Conservation (phyloP, 1,140 invertebrate species). For the Ditylenchus dipsaci region DNA sequence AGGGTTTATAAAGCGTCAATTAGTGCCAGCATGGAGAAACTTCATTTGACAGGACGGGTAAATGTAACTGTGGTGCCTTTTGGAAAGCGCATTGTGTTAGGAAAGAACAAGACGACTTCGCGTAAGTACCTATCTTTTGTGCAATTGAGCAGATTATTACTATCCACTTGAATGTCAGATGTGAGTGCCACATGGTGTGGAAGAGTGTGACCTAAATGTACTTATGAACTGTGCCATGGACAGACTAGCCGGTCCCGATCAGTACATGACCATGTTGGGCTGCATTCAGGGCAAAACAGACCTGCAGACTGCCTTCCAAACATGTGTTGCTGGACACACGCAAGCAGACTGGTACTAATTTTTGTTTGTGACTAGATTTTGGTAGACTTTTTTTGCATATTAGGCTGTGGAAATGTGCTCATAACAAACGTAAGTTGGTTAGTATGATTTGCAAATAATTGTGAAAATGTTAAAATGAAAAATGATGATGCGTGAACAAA, state of each 20-base stretch:
- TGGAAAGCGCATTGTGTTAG: conserved; percentile 51
- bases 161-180: conserved; percentile 29
- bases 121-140: conserved; percentile 26
- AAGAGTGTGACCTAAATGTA: conserved; percentile 54
- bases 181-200: conserved; percentile 50
- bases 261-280: conserved; percentile 46
- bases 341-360: conserved; percentile 29
- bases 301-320: conserved; percentile 32
- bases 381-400: neutral
- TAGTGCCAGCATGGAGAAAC: conserved; percentile 45
- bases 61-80: conserved; percentile 53
- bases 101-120: conserved; percentile 41
- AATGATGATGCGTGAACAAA: too few species aligned
- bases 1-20: conserved; percentile 48
- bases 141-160: conserved; percentile 8
- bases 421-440: conserved; percentile 1
- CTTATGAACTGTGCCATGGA: conserved; percentile 58
- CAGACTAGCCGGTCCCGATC: conserved; percentile 29
- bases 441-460: too few species aligned
- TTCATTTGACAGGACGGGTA: conserved; percentile 36
- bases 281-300: conserved; percentile 47
- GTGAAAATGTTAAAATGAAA: too few species aligned
- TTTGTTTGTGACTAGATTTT: neutral
- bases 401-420: conserved; percentile 47
- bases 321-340: conserved; percentile 28